phyloP scores from a whole-genome alignment of 2,888 invertebrate genomes.

The Carpatolechia fugitivella region DNA sequence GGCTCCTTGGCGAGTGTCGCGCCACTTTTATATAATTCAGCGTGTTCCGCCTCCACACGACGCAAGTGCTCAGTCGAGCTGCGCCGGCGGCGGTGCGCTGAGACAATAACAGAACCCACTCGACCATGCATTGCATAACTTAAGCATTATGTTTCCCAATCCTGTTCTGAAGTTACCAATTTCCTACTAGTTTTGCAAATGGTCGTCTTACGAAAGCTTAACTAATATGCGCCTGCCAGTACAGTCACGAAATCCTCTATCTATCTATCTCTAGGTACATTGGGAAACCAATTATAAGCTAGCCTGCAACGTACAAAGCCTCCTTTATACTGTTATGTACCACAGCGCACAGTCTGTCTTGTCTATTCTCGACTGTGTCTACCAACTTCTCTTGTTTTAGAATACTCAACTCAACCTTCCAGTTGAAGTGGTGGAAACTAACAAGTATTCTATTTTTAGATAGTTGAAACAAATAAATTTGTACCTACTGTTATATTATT shows the following conservation, averaged over 20 bases:
- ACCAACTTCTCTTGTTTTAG: background rate
- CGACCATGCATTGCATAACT: background rate
- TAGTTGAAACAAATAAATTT: too few relatives aligned
- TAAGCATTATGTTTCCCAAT: background rate
- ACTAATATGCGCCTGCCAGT: conserved; percentile 15
- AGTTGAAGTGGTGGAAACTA: background rate
- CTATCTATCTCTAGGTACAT: too few relatives aligned
- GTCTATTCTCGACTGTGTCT: conserved; percentile 10
- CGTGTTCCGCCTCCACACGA: conserved; percentile 25
- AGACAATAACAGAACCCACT: background rate
- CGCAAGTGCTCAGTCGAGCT: too few relatives aligned
- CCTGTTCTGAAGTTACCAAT: background rate
- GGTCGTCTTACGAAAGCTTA: background rate
- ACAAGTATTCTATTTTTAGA: background rate
- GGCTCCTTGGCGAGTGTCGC: conserved; percentile 56
- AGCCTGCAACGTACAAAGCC: conserved; percentile 6
- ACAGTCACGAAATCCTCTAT: conserved; percentile 19
- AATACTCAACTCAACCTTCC: background rate
- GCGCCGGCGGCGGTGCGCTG: too few relatives aligned
- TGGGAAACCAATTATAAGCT: conserved; percentile 9
- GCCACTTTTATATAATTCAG: conserved; percentile 68
- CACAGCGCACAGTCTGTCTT: conserved; percentile 10
- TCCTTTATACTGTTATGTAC: conserved; percentile 7
- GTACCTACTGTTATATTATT: too few relatives aligned
- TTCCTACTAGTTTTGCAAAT: background rate